Conservation (phyloP, 2,797 vertebrate species). For the Sparus aurata region DNA sequence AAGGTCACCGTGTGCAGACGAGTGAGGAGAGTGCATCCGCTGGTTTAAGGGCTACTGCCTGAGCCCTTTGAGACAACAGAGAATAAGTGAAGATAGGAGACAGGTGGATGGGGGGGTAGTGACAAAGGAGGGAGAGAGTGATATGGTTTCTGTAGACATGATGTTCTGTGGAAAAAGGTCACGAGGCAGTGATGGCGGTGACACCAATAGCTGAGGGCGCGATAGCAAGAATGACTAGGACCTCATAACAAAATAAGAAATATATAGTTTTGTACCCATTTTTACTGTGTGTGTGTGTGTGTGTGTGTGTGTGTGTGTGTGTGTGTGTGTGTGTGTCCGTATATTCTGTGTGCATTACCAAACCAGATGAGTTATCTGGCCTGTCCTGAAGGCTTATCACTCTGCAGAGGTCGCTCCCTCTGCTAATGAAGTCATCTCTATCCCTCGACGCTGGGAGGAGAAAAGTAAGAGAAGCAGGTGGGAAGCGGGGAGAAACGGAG, state of each 20-base stretch:
- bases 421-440: slow-evolving; percentile 81
- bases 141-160: slow-evolving; percentile 50
- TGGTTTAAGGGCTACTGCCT: slow-evolving; percentile 56
- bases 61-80: slow-evolving; percentile 53
- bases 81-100: slow-evolving; percentile 51
- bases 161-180: slow-evolving; percentile 66
- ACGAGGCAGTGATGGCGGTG: slow-evolving; percentile 47
- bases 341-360: slow-evolving; percentile 58
- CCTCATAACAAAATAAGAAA: slow-evolving; percentile 25
- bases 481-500: slow-evolving; percentile 47
- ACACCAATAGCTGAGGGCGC: slow-evolving; percentile 45
- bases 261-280: slow-evolving; percentile 2
- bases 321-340: slow-evolving; percentile 35
- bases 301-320: slow-evolving; percentile 27
- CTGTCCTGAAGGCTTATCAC: slow-evolving; percentile 71
- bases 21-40: slow-evolving; percentile 60
- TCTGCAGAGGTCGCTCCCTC: slow-evolving; percentile 58
- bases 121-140: slow-evolving; percentile 19
- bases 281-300: slow-evolving; percentile 8
- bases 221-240: slow-evolving; percentile 29
- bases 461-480: slow-evolving; percentile 58
- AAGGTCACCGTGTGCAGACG: slow-evolving; percentile 71
- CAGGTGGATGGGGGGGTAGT: slow-evolving; percentile 2
- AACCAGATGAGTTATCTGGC: slow-evolving; percentile 65
- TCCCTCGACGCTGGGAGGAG: slow-evolving; percentile 34